Evolutionary conservation across 2,113 vertebrate species (phyloP), one percentile per base, ranked within the genome.

Genomic region (Numida meleagris): DNA sequence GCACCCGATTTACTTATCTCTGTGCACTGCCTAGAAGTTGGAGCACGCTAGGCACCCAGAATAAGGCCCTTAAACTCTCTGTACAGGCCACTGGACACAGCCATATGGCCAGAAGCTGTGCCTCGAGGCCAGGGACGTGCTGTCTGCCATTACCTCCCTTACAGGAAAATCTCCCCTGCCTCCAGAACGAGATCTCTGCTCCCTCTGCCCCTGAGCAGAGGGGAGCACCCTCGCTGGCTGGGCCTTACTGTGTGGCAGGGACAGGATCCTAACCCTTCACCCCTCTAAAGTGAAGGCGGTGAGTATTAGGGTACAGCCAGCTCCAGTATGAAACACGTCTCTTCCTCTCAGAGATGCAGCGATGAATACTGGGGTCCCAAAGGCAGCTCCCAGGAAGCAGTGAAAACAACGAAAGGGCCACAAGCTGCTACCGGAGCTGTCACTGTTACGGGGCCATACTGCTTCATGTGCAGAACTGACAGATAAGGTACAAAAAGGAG

Each of bases 401-500:
- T 96, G 96, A 97, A 97, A 97, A 97, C 94, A 96, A 92, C 51
- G 90, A 93, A 95, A 90, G 92, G 94, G 89, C 67, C 89, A 92
- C 75, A 89, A 97, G 94, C 90, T 27, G 43, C 96, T 98, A 90
- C 87, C 88, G 95, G 97, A 91, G 91, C 94, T 92, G 89, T 95
- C 1, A 68, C 93, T 50, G 1, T 93, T 89, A 95, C 14, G 75
- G 88, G 92, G 93, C 89, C 71, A 0, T 96, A 92, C 96, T 91
- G 96, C 96, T 81, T 97, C 94, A 94, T 2, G 20, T 94, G 93
- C 96, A 95, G 96, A 94, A 73, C 38, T 88, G 84, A 92, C 87
- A 94, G 93, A 46, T 94, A 94, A 96, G 90, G 82, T 96, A 92
- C 71, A 94, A 97, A 96, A 82, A 96, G 86, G 92, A 93, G 95